phyloP scores from a whole-genome alignment of 2,113 vertebrate genomes.

The Pavo muticus region DNA sequence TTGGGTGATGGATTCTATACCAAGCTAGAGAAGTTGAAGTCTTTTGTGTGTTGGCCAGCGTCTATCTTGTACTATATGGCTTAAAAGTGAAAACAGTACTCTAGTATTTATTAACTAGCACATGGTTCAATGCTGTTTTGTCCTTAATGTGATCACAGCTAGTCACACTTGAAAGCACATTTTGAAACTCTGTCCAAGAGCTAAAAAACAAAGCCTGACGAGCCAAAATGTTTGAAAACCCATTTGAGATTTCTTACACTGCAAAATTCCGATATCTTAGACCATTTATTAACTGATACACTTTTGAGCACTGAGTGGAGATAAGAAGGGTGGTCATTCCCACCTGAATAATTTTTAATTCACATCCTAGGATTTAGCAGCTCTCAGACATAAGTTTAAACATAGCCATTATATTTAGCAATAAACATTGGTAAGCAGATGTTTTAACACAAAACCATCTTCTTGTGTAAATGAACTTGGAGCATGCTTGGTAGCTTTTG shows the following conservation, averaged over 20 bases:
- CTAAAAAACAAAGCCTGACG: not conserved
- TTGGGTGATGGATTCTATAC: not conserved
- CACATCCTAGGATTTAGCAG: not conserved
- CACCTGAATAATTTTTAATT: not conserved
- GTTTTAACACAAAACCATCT: not conserved
- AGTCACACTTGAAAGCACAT: not conserved
- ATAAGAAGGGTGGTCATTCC: not conserved
- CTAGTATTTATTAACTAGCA: not conserved
- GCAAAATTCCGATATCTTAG: not conserved
- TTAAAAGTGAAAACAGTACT: not conserved
- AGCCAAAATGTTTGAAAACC: constrained; percentile 1
- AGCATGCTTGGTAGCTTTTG: not conserved
- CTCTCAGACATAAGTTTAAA: not conserved
- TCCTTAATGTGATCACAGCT: not conserved
- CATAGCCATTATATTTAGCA: not conserved
- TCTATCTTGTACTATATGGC: not conserved
- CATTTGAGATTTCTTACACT: not conserved
- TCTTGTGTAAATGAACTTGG: not conserved
- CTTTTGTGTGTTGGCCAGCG: not conserved
- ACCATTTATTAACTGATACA: not conserved
- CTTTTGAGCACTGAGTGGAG: not conserved
- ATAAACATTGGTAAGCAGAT: not conserved
- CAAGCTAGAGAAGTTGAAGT: not conserved
- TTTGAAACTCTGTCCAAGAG: not conserved
- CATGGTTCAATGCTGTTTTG: not conserved